Evolutionary conservation across 2,113 vertebrate species (phyloP), one percentile per base, ranked within the genome.

Genomic region (Megaceryle maxima): DNA sequence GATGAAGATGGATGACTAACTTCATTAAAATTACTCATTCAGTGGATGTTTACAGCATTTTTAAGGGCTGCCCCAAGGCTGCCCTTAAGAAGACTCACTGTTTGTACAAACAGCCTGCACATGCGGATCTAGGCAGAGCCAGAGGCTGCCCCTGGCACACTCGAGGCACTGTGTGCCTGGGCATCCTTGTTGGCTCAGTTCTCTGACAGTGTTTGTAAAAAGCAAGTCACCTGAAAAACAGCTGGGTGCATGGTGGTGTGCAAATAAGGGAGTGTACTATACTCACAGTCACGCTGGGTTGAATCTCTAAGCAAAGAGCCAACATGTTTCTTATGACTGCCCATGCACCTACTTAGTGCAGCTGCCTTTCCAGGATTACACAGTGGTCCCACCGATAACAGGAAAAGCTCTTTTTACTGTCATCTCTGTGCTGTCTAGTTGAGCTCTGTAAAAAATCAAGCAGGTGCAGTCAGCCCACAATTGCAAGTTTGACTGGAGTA

Each of bases 91-190:
- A 87, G 56, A 35, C 72, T 77, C 41, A 1, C n/a, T 78, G 17
- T 85, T 62, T 67, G 55, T 82, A 33, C 60, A 33, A n/a, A 77
- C n/a, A 94, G 31, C 39, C 35, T 63, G 73, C 56, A 64, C 46
- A 14, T 24, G 73, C 90, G 83, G 72, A 93, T 66, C 57, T 3
- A 14, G 90, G 53, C 92, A 57, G 7, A 83, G 75, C n/a, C 70
- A 20, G 59, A 66, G 79, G 78, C 70, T 92, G 88, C 70, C 63
- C 17, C n/a, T 14, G 28, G 75, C 75, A 80, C 55, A 14, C 63
- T 22, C 6, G 3, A 50, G 50, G 43, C 31, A 33, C 68, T 0
- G 0, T 1, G 0, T 77, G 55, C 46, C 79, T 77, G 5, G 50
- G 29, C 43, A 28, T 78, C 80, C 5, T 3, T 81, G 46, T 64